A percentile compares a stretch with the other conserved stretches of the same genome.
Conservation (phyloP, 2,888 invertebrate genomes). For the Biston stratarius region DNA sequence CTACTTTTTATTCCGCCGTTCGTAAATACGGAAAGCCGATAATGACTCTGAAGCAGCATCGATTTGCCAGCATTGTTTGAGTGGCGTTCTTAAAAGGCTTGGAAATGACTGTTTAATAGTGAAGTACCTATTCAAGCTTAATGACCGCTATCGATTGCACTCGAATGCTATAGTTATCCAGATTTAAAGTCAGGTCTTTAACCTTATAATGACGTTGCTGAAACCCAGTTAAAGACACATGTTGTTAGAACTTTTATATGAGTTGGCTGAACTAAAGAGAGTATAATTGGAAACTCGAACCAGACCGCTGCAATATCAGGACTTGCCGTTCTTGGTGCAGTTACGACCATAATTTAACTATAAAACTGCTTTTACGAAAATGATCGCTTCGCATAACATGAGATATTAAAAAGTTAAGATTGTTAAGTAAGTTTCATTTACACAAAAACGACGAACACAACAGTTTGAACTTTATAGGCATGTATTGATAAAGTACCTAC, state of each 20-base stretch:
- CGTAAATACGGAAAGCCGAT: constrained; percentile 43
- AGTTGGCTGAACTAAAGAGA: constrained; percentile 77
- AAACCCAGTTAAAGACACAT: constrained; percentile 66
- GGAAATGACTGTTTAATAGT: constrained; percentile 46
- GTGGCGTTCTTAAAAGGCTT: constrained; percentile 47
- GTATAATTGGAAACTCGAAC: constrained; percentile 81
- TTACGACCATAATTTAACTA: constrained; percentile 68
- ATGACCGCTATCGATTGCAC: constrained; percentile 48
- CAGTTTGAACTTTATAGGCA: background rate
- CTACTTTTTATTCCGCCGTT: constrained; percentile 33
- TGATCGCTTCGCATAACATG: constrained; percentile 25
- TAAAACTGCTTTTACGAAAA: constrained; percentile 55
- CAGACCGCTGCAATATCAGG: constrained; percentile 67
- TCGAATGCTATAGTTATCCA: constrained; percentile 36
- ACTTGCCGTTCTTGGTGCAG: constrained; percentile 56
- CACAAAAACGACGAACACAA: background rate
- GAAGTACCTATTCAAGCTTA: constrained; percentile 47
- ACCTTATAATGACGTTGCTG: constrained; percentile 53
- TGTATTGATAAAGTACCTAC: no score
- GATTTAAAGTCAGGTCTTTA: constrained; percentile 43
- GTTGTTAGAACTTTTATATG: constrained; percentile 81
- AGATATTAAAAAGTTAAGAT: constrained; percentile 32
- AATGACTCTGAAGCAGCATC: constrained; percentile 44
- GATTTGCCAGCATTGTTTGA: constrained; percentile 46
- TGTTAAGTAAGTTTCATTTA: constrained; percentile 1